Evolutionary conservation across 2,888 invertebrate species (phyloP).

Genomic region (Acrocyrtus sp.): DNA sequence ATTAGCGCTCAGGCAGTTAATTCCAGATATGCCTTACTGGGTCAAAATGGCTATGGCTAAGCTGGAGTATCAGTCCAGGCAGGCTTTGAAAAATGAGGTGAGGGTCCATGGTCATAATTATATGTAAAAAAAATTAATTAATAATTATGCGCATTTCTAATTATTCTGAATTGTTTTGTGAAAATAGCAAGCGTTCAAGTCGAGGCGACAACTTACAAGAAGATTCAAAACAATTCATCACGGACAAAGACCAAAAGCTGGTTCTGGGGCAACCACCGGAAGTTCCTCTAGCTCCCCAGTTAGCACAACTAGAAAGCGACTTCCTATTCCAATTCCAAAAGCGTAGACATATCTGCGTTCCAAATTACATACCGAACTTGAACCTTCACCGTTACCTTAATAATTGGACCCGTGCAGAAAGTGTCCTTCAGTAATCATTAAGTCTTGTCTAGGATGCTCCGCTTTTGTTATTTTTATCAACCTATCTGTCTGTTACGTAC

Average conservation of each 20-base stretch:
- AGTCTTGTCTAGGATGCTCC: no score
- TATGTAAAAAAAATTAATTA: not conserved
- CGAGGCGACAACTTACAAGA: conserved; percentile 67
- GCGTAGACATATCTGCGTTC: no score
- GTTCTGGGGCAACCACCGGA: not conserved
- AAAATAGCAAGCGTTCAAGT: conserved; percentile 68
- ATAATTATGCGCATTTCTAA: no score
- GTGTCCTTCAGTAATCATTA: no score
- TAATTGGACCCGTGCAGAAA: no score
- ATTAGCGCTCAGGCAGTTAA: conserved; percentile 74
- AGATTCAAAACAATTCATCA: conserved; percentile 69
- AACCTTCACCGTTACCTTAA: no score
- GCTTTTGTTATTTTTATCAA: no score
- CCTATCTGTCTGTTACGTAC: no score
- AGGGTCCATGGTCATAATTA: not conserved
- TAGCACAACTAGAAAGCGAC: conserved; percentile 1
- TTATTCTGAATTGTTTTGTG: no score
- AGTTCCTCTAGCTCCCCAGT: conserved; percentile 35
- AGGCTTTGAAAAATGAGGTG: conserved; percentile 73
- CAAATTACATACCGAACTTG: no score
- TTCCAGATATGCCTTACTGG: conserved; percentile 78
- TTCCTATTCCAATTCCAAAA: not conserved
- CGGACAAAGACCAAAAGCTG: conserved; percentile 61
- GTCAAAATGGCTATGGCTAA: conserved; percentile 74
- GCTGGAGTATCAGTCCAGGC: conserved; percentile 73